These are phyloP conservation scores for Darevskia nairensis DNA, from an alignment of 2,797 vertebrate genomes.

Conservation along the genomic window DNA sequence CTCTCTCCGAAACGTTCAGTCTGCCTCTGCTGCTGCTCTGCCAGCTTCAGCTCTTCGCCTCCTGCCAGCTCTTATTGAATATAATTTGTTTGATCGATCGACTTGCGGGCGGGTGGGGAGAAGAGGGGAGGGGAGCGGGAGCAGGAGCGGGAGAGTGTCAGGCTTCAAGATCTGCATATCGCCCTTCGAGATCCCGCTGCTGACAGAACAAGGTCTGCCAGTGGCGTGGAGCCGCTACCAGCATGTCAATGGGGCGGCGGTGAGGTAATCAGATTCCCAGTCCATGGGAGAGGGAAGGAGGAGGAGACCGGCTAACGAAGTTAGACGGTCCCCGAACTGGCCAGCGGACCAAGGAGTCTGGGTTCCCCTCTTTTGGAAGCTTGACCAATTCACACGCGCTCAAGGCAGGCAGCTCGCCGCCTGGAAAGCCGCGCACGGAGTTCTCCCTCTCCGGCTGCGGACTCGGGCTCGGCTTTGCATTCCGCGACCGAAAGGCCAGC, in stretches of 20 bases:
- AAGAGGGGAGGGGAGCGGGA: neutral
- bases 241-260: conserved; percentile 3
- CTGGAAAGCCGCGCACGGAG: neutral
- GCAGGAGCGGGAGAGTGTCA: neutral
- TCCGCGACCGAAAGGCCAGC: conserved; percentile 47
- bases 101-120: neutral
- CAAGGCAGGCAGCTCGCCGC: neutral
- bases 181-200: neutral
- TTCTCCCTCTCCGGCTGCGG: neutral
- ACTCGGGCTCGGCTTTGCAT: neutral
- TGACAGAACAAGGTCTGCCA: conserved; percentile 20
- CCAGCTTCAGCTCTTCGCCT: conserved; percentile 12
- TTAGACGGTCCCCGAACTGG: neutral
- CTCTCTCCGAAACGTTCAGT: neutral
- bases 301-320: neutral
- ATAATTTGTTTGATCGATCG: conserved; percentile 35
- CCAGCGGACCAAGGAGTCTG: neutral
- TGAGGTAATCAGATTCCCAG: neutral
- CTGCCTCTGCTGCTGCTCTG: neutral
- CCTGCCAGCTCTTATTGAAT: conserved; percentile 35
- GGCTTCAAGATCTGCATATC: conserved; percentile 1
- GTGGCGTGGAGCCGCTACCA: conserved; percentile 13
- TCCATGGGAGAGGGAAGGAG: no score
- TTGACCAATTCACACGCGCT: no score
- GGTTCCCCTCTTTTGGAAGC: neutral